phyloP scores from a whole-genome alignment of 92 coral and sea anemone species.

The Virgularia gustaviana region DNA sequence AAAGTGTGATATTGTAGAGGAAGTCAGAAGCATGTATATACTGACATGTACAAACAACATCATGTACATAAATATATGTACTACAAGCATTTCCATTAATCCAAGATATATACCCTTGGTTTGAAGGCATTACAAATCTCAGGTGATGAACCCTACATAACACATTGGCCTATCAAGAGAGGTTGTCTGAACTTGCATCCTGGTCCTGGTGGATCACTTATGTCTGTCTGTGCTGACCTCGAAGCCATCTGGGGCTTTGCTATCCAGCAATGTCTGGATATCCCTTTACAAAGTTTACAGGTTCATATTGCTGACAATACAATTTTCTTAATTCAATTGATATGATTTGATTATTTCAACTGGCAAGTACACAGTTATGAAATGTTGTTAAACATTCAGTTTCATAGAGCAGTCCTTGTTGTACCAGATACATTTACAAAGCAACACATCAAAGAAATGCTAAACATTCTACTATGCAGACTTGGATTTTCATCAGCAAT shows the following conservation, averaged over 20 bases:
- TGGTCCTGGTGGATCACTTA: slow-evolving; percentile 84
- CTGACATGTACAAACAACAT: too few species aligned
- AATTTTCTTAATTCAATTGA: not conserved
- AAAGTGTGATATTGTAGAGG: not conserved
- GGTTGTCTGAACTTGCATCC: slow-evolving; percentile 82
- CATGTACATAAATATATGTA: too few species aligned
- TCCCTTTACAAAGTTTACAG: slow-evolving; percentile 73
- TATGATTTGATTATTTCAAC: not conserved
- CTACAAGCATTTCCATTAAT: not conserved
- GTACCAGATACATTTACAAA: slow-evolving; percentile 87
- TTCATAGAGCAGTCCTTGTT: slow-evolving; percentile 83
- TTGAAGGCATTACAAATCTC: slow-evolving; percentile 75
- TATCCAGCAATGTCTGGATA: slow-evolving; percentile 71
- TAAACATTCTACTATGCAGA: slow-evolving; percentile 72
- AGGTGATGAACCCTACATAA: slow-evolving; percentile 74
- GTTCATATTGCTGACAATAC: slow-evolving; percentile 20
- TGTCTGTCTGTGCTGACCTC: slow-evolving; percentile 81
- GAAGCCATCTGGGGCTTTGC: slow-evolving; percentile 91
- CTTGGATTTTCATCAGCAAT: slow-evolving; percentile 89
- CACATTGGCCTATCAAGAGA: slow-evolving; percentile 92
- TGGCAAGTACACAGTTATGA: not conserved
- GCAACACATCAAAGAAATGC: slow-evolving; percentile 93
- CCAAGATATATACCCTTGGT: not conserved
- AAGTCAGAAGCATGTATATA: too few species aligned
- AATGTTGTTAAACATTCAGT: too few species aligned